These are phyloP conservation scores for Tarsius wallacei DNA, from an alignment of 2,797 vertebrate genomes.

Conservation along the genomic window DNA sequence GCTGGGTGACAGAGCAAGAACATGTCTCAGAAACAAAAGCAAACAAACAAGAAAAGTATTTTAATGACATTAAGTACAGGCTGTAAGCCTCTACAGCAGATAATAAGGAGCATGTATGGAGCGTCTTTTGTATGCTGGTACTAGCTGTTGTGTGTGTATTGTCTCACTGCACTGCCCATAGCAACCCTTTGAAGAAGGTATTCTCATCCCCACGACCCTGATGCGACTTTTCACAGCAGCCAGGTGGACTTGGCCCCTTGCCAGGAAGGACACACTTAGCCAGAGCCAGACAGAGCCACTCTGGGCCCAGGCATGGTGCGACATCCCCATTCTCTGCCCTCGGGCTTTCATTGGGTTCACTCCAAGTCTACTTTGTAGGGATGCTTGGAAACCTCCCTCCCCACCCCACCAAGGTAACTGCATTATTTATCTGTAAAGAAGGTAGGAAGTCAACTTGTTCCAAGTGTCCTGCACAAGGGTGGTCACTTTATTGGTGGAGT, in stretches of 20 bases:
- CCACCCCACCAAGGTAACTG: not conserved
- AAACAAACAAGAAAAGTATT: not conserved
- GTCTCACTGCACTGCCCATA: not conserved
- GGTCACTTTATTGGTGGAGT: not conserved
- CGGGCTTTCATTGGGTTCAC: not conserved
- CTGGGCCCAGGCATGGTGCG: not conserved
- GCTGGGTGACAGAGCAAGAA: not conserved
- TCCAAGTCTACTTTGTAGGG: not conserved
- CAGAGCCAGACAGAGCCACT: not conserved
- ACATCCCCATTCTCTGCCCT: not conserved
- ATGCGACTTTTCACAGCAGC: constrained; percentile 16
- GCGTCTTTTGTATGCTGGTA: not conserved
- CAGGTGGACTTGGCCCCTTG: not conserved
- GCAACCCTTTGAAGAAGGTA: constrained; percentile 9
- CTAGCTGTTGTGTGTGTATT: not conserved
- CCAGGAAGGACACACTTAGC: not conserved
- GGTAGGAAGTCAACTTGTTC: not conserved
- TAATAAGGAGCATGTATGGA: not conserved
- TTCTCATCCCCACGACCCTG: not conserved
- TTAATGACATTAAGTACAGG: constrained; percentile 30
- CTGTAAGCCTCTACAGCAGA: constrained; percentile 34
- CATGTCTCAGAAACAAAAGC: not conserved
- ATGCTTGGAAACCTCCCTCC: not conserved
- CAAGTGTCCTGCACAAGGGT: not conserved
- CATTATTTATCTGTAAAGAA: not conserved